These are phyloP conservation scores for Bostrychus sinensis DNA, from an alignment of 2,113 vertebrate species.

Conservation along the genomic window DNA sequence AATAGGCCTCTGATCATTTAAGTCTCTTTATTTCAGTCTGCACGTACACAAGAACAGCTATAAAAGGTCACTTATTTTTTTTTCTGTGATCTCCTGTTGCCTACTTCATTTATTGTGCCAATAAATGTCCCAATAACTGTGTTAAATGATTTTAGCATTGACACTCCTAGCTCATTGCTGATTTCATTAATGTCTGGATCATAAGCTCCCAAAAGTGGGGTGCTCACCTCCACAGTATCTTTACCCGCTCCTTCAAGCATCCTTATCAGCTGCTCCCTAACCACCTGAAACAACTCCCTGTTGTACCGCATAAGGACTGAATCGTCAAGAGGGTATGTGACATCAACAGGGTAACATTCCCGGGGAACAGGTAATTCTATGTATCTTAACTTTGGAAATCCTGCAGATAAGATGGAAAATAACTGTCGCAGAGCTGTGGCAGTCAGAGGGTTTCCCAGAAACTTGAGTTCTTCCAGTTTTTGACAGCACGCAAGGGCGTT, in stretches of 20 bases:
- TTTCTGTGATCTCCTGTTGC: slow-evolving; percentile 60
- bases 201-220: slow-evolving; percentile 86
- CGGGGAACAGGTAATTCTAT: slow-evolving; percentile 91
- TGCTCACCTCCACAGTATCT: slow-evolving; percentile 82
- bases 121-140: slow-evolving; percentile 85
- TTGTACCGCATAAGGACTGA: slow-evolving; percentile 80
- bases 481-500: slow-evolving; percentile 81
- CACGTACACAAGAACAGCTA: neutral
- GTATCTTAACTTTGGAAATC: slow-evolving; percentile 81
- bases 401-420: slow-evolving; percentile 77
- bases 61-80: slow-evolving; percentile 16
- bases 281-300: slow-evolving; percentile 79
- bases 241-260: slow-evolving; percentile 83
- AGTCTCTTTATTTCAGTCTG: neutral
- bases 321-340: slow-evolving; percentile 88
- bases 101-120: slow-evolving; percentile 62
- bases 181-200: slow-evolving; percentile 92
- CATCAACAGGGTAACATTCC: slow-evolving; percentile 87
- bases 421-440: slow-evolving; percentile 79
- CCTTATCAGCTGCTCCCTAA: slow-evolving; percentile 78
- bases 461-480: slow-evolving; percentile 84
- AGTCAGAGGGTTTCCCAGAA: slow-evolving; percentile 90
- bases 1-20: neutral
- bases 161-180: slow-evolving; percentile 87
- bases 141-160: slow-evolving; percentile 87